These are phyloP conservation scores for Popillia japonica DNA, from an alignment of 1,140 invertebrate genomes.

Conservation along the genomic window DNA sequence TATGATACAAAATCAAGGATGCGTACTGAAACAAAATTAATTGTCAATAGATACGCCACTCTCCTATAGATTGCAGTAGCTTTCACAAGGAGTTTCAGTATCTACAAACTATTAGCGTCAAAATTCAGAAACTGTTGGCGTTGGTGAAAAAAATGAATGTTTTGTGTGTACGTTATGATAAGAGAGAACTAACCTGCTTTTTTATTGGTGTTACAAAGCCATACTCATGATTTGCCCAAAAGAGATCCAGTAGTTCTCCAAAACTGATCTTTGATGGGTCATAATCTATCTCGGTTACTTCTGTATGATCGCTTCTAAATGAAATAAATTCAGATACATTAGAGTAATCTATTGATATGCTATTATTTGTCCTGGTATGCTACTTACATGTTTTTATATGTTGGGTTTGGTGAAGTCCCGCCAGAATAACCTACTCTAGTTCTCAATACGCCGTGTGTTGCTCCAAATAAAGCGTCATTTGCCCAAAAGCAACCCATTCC, in stretches of 20 bases:
- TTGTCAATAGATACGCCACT: conserved; percentile 2
- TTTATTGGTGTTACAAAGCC: conserved; percentile 79
- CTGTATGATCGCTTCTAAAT: conserved; percentile 88
- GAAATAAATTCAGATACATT: not conserved
- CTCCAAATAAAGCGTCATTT: conserved; percentile 91
- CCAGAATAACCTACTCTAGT: conserved; percentile 97
- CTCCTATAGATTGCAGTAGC: too few species aligned
- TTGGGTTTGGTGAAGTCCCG: conserved; percentile 81
- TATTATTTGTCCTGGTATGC: not conserved
- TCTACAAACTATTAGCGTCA: too few species aligned
- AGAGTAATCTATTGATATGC: not conserved
- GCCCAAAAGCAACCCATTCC: conserved; percentile 98
- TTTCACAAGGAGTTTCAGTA: too few species aligned
- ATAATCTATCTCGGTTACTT: conserved; percentile 91
- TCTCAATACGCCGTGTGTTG: conserved; percentile 81
- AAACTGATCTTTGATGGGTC: conserved; percentile 82
- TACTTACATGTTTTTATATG: conserved; percentile 87
- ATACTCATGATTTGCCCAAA: conserved; percentile 94
- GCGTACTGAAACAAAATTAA: conserved; percentile 77
- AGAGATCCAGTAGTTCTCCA: conserved; percentile 79
- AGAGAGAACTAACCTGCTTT: conserved; percentile 77
- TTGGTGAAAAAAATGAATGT: too few species aligned
- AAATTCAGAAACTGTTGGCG: too few species aligned
- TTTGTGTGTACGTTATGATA: too few species aligned
- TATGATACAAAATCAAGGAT: conserved; percentile 91